These are phyloP conservation scores for Chaetodon trifascialis DNA, from an alignment of 2,113 vertebrate species.

Conservation along the genomic window DNA sequence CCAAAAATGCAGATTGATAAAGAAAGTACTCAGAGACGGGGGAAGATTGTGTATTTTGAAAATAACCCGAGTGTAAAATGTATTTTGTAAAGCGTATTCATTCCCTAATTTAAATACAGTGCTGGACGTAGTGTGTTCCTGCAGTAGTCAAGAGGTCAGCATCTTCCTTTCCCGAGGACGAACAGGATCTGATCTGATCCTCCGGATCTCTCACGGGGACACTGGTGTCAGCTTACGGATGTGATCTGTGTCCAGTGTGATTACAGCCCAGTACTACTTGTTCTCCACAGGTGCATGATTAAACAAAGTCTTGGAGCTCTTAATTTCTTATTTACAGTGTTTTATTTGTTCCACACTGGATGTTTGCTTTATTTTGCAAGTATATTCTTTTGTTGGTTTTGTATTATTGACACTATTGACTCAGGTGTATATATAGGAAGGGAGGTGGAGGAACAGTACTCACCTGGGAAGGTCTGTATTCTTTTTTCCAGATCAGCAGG, in stretches of 20 bases:
- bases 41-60: too few species aligned
- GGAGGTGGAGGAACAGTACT: neutral
- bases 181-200: conserved; percentile 36
- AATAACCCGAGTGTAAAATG: too few species aligned
- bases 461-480: neutral
- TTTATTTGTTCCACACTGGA: too few species aligned
- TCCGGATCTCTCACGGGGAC: conserved; percentile 31
- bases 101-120: neutral
- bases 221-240: conserved; percentile 49
- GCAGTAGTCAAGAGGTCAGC: conserved; percentile 5
- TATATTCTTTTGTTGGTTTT: neutral
- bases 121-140: neutral
- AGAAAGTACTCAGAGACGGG: neutral
- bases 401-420: neutral
- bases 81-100: too few species aligned
- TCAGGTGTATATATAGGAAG: neutral
- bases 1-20: neutral
- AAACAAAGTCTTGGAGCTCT: neutral
- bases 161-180: neutral
- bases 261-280: neutral
- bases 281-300: neutral
- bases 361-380: neutral
- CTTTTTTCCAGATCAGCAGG: neutral
- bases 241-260: neutral
- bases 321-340: neutral